Base-by-base conservation (phyloP, 37 sponge, comb jelly and placozoan genomes). In the Halichondria panicea region DNA sequence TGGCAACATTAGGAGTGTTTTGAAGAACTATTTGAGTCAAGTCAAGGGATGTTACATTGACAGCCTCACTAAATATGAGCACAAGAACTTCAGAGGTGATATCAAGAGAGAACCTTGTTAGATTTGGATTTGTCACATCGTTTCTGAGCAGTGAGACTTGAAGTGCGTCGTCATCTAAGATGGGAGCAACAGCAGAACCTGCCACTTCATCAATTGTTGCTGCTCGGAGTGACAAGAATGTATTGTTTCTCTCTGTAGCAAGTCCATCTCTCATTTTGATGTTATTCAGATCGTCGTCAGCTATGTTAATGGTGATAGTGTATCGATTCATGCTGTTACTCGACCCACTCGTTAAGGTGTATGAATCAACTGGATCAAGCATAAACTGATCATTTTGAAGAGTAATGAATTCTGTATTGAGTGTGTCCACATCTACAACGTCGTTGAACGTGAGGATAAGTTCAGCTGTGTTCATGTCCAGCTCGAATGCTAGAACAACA, bases 51-150 rank as follows among this genome's bases (percentile, higher is more conserved):
- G 73, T 79, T 4, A 95, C 88, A 71, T 92, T 85, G 15, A 95
- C 82, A 30, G 92, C 82, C 82, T 95, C 96, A 65, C 86, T 81
- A 77, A 95, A 95, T 21, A 58, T 60, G 4, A 95, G 80, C 44
- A 81, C 59, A 5, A 93, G 77, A 25, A 86, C 62, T 22, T 76
- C 83, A 15, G 13, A 31, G 34, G 69, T 81, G 19, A 93, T 54
- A 66, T 88, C 63, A 45, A 95, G 42, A 36, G 87, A 78, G 57
- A 88, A 95, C 3, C 53, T 53, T 12, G 56, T 74, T 32, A 95
- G 66, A 34, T 52, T 18, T 39, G 96, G 96, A 41, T 76, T 56
- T 0, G 92, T 95, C 32, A 80, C 63, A 54, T 95, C 96, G 28
- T 80, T 59, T 42, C 75, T 88, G 78, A 82, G 92, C 27, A 60